Percentiles rank a stretch among this genome's conserved stretches.
phyloP scores from a whole-genome alignment of 2,797 vertebrate genomes.

The Thaleichthys pacificus region DNA sequence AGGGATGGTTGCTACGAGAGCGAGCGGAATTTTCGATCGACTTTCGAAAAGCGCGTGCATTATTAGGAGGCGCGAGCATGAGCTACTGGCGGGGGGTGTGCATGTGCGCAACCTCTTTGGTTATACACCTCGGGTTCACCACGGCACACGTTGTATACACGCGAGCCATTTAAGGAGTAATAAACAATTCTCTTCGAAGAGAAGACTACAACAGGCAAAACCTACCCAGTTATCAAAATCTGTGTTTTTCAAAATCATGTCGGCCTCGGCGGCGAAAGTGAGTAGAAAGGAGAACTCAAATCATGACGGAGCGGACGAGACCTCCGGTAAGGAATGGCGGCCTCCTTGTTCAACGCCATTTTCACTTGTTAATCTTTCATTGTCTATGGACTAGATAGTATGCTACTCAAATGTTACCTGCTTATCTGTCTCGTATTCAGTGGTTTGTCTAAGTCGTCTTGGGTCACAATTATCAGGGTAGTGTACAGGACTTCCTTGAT shows the following conservation, averaged over 20 bases:
- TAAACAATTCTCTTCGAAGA: too few relatives aligned
- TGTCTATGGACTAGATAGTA: not conserved
- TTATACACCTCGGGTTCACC: too few relatives aligned
- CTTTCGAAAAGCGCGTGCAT: too few relatives aligned
- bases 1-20: too few relatives aligned
- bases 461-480: not conserved
- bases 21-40: too few relatives aligned
- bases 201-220: conserved; percentile 8
- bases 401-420: not conserved
- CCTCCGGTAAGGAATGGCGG: conserved; percentile 90
- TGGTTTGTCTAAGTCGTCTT: not conserved
- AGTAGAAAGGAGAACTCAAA: conserved; percentile 99
- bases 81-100: too few relatives aligned
- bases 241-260: conserved; percentile 69
- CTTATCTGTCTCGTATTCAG: not conserved
- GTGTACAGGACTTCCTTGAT: not conserved
- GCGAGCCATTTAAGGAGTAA: too few relatives aligned
- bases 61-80: too few relatives aligned
- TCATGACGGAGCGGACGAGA: conserved; percentile 97
- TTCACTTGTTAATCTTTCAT: conserved; percentile 62
- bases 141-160: too few relatives aligned
- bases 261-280: conserved; percentile 95
- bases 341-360: conserved; percentile 81
- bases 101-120: too few relatives aligned
- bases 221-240: not conserved